Conservation (phyloP, 2,113 vertebrate genomes). For the Indicator indicator region DNA sequence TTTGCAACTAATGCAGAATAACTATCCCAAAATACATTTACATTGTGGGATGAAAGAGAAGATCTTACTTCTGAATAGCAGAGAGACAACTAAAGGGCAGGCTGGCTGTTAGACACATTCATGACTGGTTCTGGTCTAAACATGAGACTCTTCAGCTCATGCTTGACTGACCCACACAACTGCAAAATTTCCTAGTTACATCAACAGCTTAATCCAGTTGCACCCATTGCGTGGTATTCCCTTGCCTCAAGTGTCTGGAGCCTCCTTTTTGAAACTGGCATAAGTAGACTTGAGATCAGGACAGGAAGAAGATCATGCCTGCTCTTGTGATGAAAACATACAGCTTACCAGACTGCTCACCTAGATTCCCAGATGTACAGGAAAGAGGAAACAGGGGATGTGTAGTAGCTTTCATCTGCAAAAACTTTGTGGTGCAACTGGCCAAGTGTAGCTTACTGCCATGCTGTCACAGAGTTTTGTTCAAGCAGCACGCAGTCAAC, state of each 20-base stretch:
- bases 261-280: background rate
- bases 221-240: background rate
- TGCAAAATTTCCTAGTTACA: background rate
- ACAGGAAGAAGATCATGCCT: background rate
- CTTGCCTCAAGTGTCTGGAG: background rate
- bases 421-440: background rate
- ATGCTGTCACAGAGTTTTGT: background rate
- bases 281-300: background rate
- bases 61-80: background rate
- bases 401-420: background rate
- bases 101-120: background rate
- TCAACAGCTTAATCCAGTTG: background rate
- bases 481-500: background rate
- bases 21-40: background rate
- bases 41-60: background rate
- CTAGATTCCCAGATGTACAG: background rate
- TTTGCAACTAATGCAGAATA: background rate
- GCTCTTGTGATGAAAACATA: background rate
- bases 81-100: background rate
- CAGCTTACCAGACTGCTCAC: background rate
- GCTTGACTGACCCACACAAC: background rate
- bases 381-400: background rate
- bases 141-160: background rate
- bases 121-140: background rate
- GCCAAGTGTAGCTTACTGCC: background rate